Evolutionary conservation across 92 coral and sea anemone species (phyloP), one percentile per base, ranked within the genome.

Genomic region (Porites evermanni): DNA sequence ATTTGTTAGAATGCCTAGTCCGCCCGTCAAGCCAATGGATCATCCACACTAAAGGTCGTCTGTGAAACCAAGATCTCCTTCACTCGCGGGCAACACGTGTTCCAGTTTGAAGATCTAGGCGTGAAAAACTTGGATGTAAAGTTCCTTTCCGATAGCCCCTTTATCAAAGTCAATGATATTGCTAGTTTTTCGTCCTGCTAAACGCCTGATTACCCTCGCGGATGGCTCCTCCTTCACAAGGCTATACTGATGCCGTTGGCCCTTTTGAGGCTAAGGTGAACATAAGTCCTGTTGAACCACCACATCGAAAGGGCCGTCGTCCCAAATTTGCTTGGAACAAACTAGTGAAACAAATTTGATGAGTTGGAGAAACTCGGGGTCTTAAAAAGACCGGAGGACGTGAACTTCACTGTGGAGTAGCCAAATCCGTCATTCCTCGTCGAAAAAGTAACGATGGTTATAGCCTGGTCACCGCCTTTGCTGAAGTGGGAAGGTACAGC

Each of bases 121-220:
- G 91, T 90, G 11, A 91, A 90, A 82, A 59, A 90, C 47, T 88
- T 90, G 29, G 93, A 90, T 52, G 93, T 90, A 2, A 85, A 80
- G 8, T 66, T 90, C 51, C 79, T 90, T 11, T 91, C 91, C 18
- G 91, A 88, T 14, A 81, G 79, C 53, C 84, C 84, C 2, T 88
- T 83, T 65, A 82, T 88, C 88, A 79, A 74, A 64, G 80, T 44
- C 1, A 88, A 88, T 63, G 91, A 82, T 63, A 67, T 88, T 7
- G 74, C 91, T 88, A 88, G 32, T 29, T 29, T 29, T 19, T 86
- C 88, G 6, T 73, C 93, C 88, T 82, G 1, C 94, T 44, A 21
- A 69, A 29, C 32, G 32, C 32, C 32, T 58, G 11, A 84, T 86
- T 58, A 83, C 72, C 56, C 86, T 88, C 16, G 89, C 74, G 2